Evolutionary conservation across 2,113 vertebrate species (phyloP), one percentile per base, ranked within the genome.

Genomic region (Puma concolor): DNA sequence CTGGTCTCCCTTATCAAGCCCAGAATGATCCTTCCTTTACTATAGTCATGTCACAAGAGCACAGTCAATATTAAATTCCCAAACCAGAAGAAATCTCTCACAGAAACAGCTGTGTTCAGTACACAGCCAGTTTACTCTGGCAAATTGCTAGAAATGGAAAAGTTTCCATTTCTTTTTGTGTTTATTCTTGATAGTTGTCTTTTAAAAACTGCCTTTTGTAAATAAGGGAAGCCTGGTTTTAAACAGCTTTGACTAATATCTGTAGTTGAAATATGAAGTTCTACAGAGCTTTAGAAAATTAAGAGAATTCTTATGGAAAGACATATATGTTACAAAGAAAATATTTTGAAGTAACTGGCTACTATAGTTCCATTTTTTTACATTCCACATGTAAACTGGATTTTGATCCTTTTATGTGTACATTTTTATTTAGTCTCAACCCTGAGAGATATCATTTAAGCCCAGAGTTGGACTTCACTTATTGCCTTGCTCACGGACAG

Each of bases 131-230:
- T 97, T 97, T 97, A 93, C 71, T 94, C 90, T 74, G 85, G 87
- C 8, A 1, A 97, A 94, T 95, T 77, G 90, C 94, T 96, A 82
- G 88, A 97, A 94, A 91, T 97, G 97, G 97, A 95, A 98, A 97
- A 72, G 87, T 97, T 98, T 96, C 89, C 90, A 14, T 92, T 97
- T 95, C 88, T 84, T 96, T 85, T 74, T 77, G 71, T 98, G 97
- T 98, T 98, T 98, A 98, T 96, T 91, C 95, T 96, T 88, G 90
- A 96, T 96, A 95, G 94, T 91, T 85, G 88, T 84, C 84, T 96
- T 84, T 5, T 94, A 89, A 97, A 96, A 94, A 91, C 92, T 97
- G 88, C n/a, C 81, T 93, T 97, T 92, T 97, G 91, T 98, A 97
- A 98, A 98, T 94, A 98, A 97, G 90, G 90, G 41, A 98, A 97